phyloP scores from a whole-genome alignment of 2,113 vertebrate genomes.

The Eira barbara region DNA sequence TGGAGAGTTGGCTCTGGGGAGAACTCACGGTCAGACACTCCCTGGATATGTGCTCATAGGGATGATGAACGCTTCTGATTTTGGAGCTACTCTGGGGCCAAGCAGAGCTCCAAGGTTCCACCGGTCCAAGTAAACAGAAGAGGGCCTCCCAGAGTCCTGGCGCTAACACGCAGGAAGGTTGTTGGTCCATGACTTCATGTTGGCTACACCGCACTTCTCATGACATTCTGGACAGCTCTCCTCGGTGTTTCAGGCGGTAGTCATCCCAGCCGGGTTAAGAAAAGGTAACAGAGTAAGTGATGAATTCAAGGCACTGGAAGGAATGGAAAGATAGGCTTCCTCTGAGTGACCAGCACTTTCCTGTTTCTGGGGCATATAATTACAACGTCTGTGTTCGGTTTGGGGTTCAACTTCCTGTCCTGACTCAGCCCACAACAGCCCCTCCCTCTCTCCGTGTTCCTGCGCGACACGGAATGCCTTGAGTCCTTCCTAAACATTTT shows the following conservation, averaged over 20 bases:
- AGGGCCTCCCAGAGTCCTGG: background rate
- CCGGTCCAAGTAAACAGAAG: background rate
- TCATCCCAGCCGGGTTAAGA: background rate
- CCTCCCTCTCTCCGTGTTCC: background rate
- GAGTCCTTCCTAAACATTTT: background rate
- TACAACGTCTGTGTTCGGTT: background rate
- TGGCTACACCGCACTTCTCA: background rate
- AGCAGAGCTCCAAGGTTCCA: background rate
- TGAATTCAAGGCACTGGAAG: background rate
- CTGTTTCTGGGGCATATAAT: background rate
- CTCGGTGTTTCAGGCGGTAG: background rate
- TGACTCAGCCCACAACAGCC: background rate
- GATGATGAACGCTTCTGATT: background rate
- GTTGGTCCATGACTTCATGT: background rate
- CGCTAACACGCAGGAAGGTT: background rate
- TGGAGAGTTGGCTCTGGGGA: constrained; percentile 37
- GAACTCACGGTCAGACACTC: background rate
- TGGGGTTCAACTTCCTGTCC: background rate
- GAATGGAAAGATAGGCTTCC: background rate
- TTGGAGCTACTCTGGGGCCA: background rate
- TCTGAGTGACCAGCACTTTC: background rate
- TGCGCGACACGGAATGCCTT: background rate
- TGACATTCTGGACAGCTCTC: background rate
- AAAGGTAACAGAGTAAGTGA: background rate
- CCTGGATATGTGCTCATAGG: background rate